A percentile compares a stretch with the other conserved stretches of the same genome.
These are phyloP conservation scores for Notolepis coatsorum DNA, from an alignment of 2,797 vertebrate genomes.

Conservation along the genomic window DNA sequence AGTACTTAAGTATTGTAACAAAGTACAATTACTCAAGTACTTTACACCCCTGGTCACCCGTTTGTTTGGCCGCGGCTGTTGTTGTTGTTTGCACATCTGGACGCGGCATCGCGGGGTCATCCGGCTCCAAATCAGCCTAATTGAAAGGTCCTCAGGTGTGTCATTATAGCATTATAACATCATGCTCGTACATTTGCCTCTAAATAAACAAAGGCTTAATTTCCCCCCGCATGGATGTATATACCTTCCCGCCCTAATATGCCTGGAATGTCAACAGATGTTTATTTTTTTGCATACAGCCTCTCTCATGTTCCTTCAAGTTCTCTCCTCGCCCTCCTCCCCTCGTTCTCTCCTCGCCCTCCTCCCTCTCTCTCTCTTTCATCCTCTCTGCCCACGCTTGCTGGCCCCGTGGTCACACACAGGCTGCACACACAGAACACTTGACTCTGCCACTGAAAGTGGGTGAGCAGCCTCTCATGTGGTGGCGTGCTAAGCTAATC, in stretches of 20 bases:
- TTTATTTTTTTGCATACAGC: conserved; percentile 29
- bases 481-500: no score
- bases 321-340: background rate
- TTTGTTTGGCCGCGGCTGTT: no score
- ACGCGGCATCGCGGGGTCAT: no score
- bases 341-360: background rate
- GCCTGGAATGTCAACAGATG: conserved; percentile 47
- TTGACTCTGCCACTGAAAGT: no score
- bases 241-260: conserved; percentile 28
- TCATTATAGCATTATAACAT: conserved; percentile 43
- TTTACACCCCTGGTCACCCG: no score
- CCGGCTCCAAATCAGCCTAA: conserved; percentile 38
- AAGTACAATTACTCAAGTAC: no score
- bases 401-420: no score
- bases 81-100: no score
- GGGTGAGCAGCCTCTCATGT: no score
- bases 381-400: no score
- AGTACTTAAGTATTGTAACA: no score
- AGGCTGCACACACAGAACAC: no score
- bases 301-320: conserved; percentile 37
- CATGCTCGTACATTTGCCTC: conserved; percentile 25
- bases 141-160: conserved; percentile 29
- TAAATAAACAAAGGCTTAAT: conserved; percentile 43
- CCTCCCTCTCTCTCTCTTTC: background rate
- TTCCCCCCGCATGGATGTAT: conserved; percentile 31